phyloP scores from a whole-genome alignment of 1,140 invertebrate species.

The Thalassaphorura encarpata region DNA sequence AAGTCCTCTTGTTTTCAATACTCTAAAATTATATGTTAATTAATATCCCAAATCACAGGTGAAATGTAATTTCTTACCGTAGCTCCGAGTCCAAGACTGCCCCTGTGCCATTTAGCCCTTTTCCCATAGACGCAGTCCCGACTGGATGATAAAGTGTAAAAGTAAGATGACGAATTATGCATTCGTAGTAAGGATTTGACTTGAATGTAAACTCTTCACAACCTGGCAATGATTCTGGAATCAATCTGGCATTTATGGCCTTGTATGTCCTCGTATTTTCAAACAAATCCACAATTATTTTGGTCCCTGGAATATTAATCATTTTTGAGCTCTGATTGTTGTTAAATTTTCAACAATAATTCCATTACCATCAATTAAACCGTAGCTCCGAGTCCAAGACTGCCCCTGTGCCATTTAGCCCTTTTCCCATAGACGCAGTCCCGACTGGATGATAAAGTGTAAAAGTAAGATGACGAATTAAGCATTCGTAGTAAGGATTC shows the following conservation, averaged over 20 bases:
- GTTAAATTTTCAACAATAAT: no score
- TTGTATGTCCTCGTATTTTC: constrained; percentile 23
- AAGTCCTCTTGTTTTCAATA: constrained; percentile 35
- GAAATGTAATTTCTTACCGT: constrained; percentile 22
- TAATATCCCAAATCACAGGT: neutral
- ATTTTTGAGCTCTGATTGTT: no score
- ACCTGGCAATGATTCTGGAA: constrained; percentile 48
- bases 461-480: neutral
- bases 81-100: constrained; percentile 37
- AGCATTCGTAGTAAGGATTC: neutral
- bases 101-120: constrained; percentile 41
- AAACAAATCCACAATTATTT: constrained; percentile 8
- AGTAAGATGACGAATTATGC: constrained; percentile 68
- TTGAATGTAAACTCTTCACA: constrained; percentile 60
- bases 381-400: constrained; percentile 42
- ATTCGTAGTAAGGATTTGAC: constrained; percentile 73
- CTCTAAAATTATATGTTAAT: constrained; percentile 6
- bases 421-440: neutral
- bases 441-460: constrained; percentile 48
- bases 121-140: constrained; percentile 63
- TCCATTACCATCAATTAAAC: no score
- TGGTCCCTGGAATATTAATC: constrained; percentile 5
- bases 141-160: constrained; percentile 61
- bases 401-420: constrained; percentile 39
- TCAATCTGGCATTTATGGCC: constrained; percentile 20